A percentile compares a stretch with the other conserved stretches of the same genome.
Evolutionary conservation across 2,888 invertebrate genomes (phyloP).

Genomic region (Schizotus pectinicornis): DNA sequence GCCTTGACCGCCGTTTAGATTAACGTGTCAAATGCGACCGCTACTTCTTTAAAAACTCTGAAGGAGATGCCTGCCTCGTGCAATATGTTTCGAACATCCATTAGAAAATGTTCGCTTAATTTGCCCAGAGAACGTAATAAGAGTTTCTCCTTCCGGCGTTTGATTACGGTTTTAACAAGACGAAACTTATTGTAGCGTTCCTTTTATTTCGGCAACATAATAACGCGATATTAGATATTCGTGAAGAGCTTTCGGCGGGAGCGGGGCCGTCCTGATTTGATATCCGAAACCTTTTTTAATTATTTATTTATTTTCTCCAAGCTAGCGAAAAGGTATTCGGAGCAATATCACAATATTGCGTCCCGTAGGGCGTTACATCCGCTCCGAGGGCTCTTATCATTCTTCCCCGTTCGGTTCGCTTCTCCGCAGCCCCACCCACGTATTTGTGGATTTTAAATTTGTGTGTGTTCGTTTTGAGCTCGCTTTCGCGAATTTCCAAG

Average conservation of each 20-base stretch:
- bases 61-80: too few species aligned
- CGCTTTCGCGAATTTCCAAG: constrained; percentile 33
- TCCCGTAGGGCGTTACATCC: constrained; percentile 16
- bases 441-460: constrained; percentile 42
- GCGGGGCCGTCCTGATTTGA: constrained; percentile 18
- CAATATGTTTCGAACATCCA: too few species aligned
- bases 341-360: constrained; percentile 37
- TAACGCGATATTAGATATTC: constrained; percentile 22
- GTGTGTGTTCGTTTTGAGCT: constrained; percentile 39
- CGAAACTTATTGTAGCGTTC: neutral
- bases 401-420: constrained; percentile 10
- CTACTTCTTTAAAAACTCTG: too few species aligned
- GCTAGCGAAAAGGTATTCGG: constrained; percentile 41
- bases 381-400: constrained; percentile 23
- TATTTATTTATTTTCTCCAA: constrained; percentile 39
- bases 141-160: too few species aligned
- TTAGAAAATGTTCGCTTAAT: too few species aligned
- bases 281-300: constrained; percentile 32
- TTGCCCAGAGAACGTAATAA: too few species aligned
- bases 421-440: constrained; percentile 4
- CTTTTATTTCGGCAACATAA: constrained; percentile 5
- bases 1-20: too few species aligned
- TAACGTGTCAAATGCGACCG: too few species aligned
- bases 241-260: constrained; percentile 5
- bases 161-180: too few species aligned